These are phyloP conservation scores for Glossophaga mutica DNA, from an alignment of 2,797 vertebrate species.

Conservation along the genomic window DNA sequence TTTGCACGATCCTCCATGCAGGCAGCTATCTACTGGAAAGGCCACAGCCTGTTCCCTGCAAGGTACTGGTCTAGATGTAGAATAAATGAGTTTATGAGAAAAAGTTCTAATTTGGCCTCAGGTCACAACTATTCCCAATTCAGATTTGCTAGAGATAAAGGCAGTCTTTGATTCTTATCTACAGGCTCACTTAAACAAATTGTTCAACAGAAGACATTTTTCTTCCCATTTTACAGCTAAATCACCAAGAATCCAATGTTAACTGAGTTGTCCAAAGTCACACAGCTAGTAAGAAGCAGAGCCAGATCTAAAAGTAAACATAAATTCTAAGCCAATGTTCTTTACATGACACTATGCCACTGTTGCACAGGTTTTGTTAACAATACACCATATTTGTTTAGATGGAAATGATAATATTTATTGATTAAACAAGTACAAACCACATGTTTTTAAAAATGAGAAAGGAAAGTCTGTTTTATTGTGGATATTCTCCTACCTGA, in stretches of 20 bases:
- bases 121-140: neutral
- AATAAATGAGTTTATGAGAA: neutral
- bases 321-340: neutral
- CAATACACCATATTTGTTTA: neutral
- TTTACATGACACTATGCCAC: neutral
- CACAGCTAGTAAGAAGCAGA: neutral
- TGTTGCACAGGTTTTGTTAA: neutral
- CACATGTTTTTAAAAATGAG: slow-evolving; percentile 16
- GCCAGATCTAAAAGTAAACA: neutral
- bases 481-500: slow-evolving; percentile 87
- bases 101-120: neutral
- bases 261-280: neutral
- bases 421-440: neutral
- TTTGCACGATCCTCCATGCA: neutral
- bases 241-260: neutral
- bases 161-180: neutral
- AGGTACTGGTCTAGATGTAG: neutral
- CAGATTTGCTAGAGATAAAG: neutral
- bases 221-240: neutral
- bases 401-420: neutral
- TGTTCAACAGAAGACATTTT: neutral
- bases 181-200: neutral
- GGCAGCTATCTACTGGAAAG: neutral
- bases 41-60: neutral
- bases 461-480: neutral